Evolutionary conservation across 64 coral and sea anemone species (phyloP), one percentile per base, ranked within the genome.

Genomic region (Actinia equina): DNA sequence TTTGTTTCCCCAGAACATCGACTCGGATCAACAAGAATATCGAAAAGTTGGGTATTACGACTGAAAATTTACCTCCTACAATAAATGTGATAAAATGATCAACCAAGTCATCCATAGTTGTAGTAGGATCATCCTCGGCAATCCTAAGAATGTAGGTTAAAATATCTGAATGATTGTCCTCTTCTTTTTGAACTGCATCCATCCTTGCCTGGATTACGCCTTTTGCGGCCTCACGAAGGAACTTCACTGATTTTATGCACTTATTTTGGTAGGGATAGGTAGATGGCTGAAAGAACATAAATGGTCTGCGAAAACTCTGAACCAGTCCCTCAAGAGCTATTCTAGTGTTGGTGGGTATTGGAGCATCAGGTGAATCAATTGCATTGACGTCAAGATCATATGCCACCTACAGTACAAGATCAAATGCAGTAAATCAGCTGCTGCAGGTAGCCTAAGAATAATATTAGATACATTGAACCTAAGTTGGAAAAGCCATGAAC

Each of bases 81-180:
- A 94, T 82, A 82, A 94, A 94, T 30, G 92, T 83, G 18, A 94
- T 76, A 83, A 94, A 94, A 82, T 94, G 92, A 59, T 94, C 92
- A 1, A 94, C 61, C 43, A 94, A 86, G 30, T 94, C 92, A 5
- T 94, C 88, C 76, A 94, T 90, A 17, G 92, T 94, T 18, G 88
- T 90, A 56, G 86, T 6, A 9, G 84, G 84, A 25, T 90, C 88
- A 10, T 44, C 77, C 20, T 94, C 69, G 3, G 76, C 88, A 26
- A 84, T 83, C 43, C 42, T 89, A 4, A 89, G 60, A 37, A 90
- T 90, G 54, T 83, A 90, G 5, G 77, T 83, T 52, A 90, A 53
- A 16, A 94, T 87, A 52, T 90, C 88, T 15, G 65, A 82, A 86
- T 71, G 88, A 7, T 56, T 82, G 17, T 87, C 69, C 44, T 94